Conservation (phyloP, 2,797 vertebrate genomes). For the Falco cherrug region DNA sequence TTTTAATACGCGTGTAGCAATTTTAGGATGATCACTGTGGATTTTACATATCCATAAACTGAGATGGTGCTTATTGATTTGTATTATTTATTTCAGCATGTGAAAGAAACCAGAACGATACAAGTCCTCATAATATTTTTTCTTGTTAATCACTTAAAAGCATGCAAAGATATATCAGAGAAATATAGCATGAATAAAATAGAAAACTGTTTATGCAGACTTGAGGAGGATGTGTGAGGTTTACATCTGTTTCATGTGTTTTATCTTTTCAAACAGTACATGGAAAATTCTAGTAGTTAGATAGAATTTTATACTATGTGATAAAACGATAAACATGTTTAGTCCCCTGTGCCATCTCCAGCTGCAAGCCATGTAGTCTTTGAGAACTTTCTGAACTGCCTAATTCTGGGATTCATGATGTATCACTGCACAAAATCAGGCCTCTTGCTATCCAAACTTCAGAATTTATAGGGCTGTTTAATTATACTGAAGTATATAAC, state of each 20-base stretch:
- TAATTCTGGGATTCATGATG: background rate
- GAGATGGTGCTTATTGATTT: background rate
- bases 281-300: background rate
- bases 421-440: rapidly evolving
- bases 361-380: background rate
- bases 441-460: background rate
- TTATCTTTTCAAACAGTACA: background rate
- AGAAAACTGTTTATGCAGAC: background rate
- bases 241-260: background rate
- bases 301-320: background rate
- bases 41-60: background rate
- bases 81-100: background rate
- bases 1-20: background rate
- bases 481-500: background rate
- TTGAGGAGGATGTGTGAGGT: rapidly evolving
- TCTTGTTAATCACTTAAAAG: background rate
- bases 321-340: rapidly evolving
- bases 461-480: background rate
- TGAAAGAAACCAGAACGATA: background rate
- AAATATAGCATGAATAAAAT: background rate
- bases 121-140: background rate
- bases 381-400: background rate
- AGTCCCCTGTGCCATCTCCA: background rate
- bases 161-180: background rate
- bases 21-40: background rate